Percentiles rank a stretch among this genome's conserved stretches.
Conservation (phyloP, 1,140 invertebrate species). For the Aphidius ervi region DNA sequence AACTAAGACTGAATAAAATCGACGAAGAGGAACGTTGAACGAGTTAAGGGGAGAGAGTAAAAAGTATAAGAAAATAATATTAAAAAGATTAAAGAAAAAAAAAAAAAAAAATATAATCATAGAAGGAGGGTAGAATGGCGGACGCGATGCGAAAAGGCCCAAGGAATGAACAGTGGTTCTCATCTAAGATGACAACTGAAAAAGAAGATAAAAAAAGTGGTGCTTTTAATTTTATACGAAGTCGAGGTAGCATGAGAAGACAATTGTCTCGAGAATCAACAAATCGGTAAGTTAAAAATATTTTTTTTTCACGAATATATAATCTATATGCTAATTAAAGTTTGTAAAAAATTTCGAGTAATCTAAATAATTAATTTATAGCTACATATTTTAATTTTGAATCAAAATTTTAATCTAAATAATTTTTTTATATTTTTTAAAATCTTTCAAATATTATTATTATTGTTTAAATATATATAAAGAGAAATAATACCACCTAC, state of each 20-base stretch:
- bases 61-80: neutral
- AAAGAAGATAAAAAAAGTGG: conserved; percentile 39
- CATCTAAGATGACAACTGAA: conserved; percentile 25
- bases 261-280: conserved; percentile 39
- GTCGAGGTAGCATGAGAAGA: conserved; percentile 43
- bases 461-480: neutral
- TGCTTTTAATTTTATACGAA: conserved; percentile 44
- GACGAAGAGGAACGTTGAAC: neutral
- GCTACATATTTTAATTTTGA: no score
- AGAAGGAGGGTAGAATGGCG: conserved; percentile 32
- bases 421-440: no score
- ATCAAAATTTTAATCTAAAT: no score
- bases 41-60: conserved; percentile 22
- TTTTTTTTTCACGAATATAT: no score
- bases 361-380: no score
- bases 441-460: no score
- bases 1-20: neutral
- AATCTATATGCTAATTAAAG: no score
- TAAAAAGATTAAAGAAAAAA: no score
- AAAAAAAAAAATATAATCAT: no score
- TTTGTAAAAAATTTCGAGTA: no score
- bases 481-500: no score
- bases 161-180: conserved; percentile 40
- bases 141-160: conserved; percentile 33
- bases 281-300: conserved; percentile 37